Evolutionary conservation across 2,113 vertebrate genomes (phyloP).

Genomic region (Poeciliopsis occidentalis): DNA sequence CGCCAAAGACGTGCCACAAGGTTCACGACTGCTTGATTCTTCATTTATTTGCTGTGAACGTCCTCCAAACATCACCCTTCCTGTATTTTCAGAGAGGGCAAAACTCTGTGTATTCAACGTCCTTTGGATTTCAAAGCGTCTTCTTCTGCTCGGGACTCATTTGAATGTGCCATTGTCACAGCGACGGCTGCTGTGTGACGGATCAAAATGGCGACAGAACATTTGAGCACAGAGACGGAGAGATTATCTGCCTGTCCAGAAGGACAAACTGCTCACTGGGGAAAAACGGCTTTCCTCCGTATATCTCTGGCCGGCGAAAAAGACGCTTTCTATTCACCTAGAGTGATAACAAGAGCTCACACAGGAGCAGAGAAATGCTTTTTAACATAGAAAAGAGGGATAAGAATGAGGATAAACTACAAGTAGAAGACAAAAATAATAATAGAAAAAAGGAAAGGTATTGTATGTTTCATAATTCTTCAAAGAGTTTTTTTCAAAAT

Average conservation of each 20-base stretch:
- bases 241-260: constrained; percentile 69
- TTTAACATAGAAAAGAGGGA: background rate
- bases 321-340: constrained; percentile 2
- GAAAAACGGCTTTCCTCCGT: constrained; percentile 13
- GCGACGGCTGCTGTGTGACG: constrained; percentile 39
- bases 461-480: background rate
- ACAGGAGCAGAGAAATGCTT: background rate
- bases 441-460: background rate
- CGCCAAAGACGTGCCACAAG: constrained; percentile 9
- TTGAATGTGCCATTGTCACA: constrained; percentile 43
- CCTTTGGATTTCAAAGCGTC: constrained; percentile 4
- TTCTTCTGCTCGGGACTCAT: constrained; percentile 32
- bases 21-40: constrained; percentile 21
- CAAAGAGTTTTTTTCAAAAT: background rate
- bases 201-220: constrained; percentile 72
- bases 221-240: constrained; percentile 50
- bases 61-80: constrained; percentile 1
- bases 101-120: background rate
- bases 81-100: constrained; percentile 13
- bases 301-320: constrained; percentile 7
- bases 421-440: background rate
- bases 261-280: constrained; percentile 44
- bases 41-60: background rate
- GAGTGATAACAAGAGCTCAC: background rate
- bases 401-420: background rate